Evolutionary conservation across 1,140 invertebrate species (phyloP).

Genomic region (Leptinotarsa texana): DNA sequence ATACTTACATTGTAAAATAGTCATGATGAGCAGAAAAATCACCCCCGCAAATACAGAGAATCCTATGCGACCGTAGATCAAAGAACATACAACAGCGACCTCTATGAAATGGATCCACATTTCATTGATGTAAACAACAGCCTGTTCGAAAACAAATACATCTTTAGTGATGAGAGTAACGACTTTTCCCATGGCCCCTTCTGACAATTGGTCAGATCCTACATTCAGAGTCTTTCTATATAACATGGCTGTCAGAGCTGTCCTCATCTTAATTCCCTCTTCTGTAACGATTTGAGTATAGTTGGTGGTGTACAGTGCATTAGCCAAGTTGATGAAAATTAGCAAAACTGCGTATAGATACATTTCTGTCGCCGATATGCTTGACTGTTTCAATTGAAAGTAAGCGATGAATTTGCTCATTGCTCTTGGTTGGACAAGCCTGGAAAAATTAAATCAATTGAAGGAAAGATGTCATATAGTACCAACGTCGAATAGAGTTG

Average conservation of each 20-base stretch:
- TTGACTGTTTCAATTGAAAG: conserved; percentile 60
- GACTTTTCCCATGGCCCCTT: conserved; percentile 78
- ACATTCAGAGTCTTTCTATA: conserved; percentile 79
- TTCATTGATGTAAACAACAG: conserved; percentile 73
- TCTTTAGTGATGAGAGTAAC: conserved; percentile 85
- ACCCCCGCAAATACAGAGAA: conserved; percentile 78
- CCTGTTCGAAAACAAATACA: conserved; percentile 72
- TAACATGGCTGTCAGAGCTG: conserved; percentile 77
- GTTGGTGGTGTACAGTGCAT: conserved; percentile 62
- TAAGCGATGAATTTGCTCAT: conserved; percentile 71
- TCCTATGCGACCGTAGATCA: conserved; percentile 77
- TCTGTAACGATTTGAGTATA: conserved; percentile 75
- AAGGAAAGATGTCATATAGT: too few species aligned
- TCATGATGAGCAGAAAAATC: conserved; percentile 74
- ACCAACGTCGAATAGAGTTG: too few species aligned
- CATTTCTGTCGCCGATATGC: conserved; percentile 59
- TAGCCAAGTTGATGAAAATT: conserved; percentile 62
- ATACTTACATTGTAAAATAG: conserved; percentile 77
- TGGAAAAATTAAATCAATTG: conserved; percentile 24
- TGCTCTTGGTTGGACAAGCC: conserved; percentile 52
- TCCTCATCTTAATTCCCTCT: conserved; percentile 77
- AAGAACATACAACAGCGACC: conserved; percentile 72
- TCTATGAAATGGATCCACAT: conserved; percentile 83
- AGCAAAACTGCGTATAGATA: conserved; percentile 69
- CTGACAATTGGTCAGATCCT: conserved; percentile 70